Base-by-base conservation (phyloP, 1,140 invertebrate species). In the Drosophila lowei region DNA sequence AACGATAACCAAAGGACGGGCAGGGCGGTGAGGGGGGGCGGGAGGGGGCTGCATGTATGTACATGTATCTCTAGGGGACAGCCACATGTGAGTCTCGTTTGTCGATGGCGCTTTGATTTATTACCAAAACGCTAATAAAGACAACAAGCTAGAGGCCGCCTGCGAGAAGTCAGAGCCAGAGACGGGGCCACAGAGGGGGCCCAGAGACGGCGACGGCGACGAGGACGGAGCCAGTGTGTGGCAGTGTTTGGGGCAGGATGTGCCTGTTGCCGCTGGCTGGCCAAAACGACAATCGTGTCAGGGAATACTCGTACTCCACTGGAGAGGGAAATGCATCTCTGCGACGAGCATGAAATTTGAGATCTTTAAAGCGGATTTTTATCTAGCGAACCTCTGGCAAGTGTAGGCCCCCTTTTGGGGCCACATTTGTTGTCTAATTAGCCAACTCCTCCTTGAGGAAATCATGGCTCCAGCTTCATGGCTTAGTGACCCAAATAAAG, bases 401-500 rank as follows among this genome's bases (percentile, higher is more conserved):
- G 34, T 38, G 34, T 4, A 38, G 11, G 3, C 34, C 8, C 34
- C 11, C 11, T 38, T 13, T 38, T 13, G 34, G 11, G 34, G 34
- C 34, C 34, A 38, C 34, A 38, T 38, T 38, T 38, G 34, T 38
- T 38, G 34, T 13, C 34, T 38, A 38, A 38, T 38, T 38, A 38
- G 34, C 44, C 21, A 2, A 16, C 25, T 11, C 3, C 43, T 21
- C 34, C 25, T 21, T 2, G 3, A 38, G 11, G 34, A 38, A 38
- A 38, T 38, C 34, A 38, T 38, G 25, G 28, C 28, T 8, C n/a
- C 34, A 49, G 21, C 49, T 21, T n/a, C 43, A 55, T 18, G 78
- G 47, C 83, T 88, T 68, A 86, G 70, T 86, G 83, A 86, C 83
- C 83, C 78, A 86, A 71, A 88, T 86, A 88, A 88, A 88, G 83